Conservation (phyloP, 1,140 invertebrate species). For the Dryas iulia region DNA sequence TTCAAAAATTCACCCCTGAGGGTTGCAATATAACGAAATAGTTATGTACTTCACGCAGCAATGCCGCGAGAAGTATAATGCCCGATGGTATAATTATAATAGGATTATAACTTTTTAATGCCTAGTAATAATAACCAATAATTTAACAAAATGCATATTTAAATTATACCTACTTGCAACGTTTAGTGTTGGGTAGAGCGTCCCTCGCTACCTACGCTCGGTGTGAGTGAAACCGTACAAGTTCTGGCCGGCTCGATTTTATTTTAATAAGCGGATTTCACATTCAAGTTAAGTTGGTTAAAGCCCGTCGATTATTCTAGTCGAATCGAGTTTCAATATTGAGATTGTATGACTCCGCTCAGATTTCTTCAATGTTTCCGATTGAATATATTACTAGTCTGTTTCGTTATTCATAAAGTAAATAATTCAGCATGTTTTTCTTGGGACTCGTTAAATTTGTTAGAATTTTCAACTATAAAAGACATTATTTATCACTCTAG, state of each 20-base stretch:
- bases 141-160: neutral
- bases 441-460: neutral
- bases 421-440: slow-evolving; percentile 19
- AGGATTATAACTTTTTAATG: too few species aligned
- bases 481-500: neutral
- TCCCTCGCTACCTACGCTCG: neutral
- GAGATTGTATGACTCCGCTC: slow-evolving; percentile 58
- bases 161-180: neutral
- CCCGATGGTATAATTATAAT: too few species aligned
- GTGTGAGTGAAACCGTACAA: slow-evolving; percentile 47
- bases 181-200: neutral
- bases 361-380: slow-evolving; percentile 46
- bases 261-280: slow-evolving; percentile 65
- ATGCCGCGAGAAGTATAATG: too few species aligned
- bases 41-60: too few species aligned
- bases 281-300: slow-evolving; percentile 38
- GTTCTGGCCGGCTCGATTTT: slow-evolving; percentile 44
- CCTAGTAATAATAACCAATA: too few species aligned
- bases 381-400: slow-evolving; percentile 19
- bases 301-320: slow-evolving; percentile 43
- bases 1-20: too few species aligned
- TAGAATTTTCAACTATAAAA: neutral
- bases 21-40: too few species aligned
- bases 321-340: slow-evolving; percentile 66
- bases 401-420: slow-evolving; percentile 21